Evolutionary conservation across 2,888 invertebrate species (phyloP).

Genomic region (Phaedon cochleariae): DNA sequence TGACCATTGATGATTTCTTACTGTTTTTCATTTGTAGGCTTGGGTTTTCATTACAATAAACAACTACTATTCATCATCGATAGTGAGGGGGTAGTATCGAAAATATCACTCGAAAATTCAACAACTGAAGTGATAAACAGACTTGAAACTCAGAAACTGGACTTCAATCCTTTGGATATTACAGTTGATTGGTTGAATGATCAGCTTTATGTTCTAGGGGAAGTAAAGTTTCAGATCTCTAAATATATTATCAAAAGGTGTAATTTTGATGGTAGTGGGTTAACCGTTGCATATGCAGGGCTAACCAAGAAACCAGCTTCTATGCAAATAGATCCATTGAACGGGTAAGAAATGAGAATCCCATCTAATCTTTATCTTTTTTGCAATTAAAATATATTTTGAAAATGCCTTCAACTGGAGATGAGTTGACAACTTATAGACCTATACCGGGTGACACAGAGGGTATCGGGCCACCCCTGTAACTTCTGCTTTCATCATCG

Average conservation of each 20-base stretch:
- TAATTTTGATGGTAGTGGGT: conserved; percentile 75
- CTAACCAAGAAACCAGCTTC: conserved; percentile 77
- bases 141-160: conserved; percentile 67
- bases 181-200: conserved; percentile 91
- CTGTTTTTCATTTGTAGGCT: conserved; percentile 64
- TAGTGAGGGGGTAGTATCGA: conserved; percentile 65
- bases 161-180: conserved; percentile 74
- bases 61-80: conserved; percentile 82
- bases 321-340: conserved; percentile 91
- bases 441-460: no score
- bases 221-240: conserved; percentile 64
- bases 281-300: conserved; percentile 76
- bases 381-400: no score
- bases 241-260: conserved; percentile 81
- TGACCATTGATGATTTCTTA: not conserved
- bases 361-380: no score
- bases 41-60: conserved; percentile 79
- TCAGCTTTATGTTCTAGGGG: conserved; percentile 83
- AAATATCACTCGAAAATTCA: conserved; percentile 60
- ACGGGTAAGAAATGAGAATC: conserved; percentile 76
- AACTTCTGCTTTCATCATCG: no score
- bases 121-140: not conserved
- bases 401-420: no score
- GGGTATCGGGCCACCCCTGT: no score
- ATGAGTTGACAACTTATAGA: no score